Conservation (phyloP, 1,140 invertebrate genomes). For the Brachionus manjavacas region DNA sequence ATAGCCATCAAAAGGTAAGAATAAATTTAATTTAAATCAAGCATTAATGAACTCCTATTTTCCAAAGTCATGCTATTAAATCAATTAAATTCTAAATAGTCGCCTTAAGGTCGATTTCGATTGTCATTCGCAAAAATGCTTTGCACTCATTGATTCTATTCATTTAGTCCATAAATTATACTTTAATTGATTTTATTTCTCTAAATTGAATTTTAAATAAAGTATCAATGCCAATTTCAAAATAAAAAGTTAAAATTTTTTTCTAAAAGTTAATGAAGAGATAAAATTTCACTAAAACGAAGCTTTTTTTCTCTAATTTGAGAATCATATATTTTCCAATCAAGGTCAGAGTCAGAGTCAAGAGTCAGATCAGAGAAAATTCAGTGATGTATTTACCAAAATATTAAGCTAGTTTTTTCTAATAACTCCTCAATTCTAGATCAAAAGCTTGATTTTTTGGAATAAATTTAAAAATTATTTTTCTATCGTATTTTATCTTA, state of each 20-base stretch:
- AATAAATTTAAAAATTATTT: not conserved
- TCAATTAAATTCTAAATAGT: not conserved
- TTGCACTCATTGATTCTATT: not conserved
- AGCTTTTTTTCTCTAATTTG: not conserved
- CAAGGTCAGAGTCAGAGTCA: not conserved
- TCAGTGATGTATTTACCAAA: not conserved
- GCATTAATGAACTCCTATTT: not conserved
- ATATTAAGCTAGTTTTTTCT: not conserved
- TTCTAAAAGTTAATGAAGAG: not conserved
- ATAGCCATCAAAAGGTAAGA: constrained; percentile 14
- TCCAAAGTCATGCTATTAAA: not conserved
- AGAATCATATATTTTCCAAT: not conserved
- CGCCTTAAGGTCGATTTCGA: not conserved
- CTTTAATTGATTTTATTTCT: not conserved
- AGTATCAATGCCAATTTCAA: not conserved
- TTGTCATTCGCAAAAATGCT: not conserved
- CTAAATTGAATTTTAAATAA: not conserved
- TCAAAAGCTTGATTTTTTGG: not conserved
- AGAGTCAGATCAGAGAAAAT: not conserved
- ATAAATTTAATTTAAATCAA: not conserved
- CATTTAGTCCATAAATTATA: not conserved
- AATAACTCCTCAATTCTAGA: not conserved
- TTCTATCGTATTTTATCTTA: not conserved
- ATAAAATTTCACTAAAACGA: not conserved
- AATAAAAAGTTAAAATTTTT: too few relatives aligned